These are phyloP conservation scores for Pseudorasbora parva DNA, from an alignment of 2,113 vertebrate genomes.

Conservation along the genomic window DNA sequence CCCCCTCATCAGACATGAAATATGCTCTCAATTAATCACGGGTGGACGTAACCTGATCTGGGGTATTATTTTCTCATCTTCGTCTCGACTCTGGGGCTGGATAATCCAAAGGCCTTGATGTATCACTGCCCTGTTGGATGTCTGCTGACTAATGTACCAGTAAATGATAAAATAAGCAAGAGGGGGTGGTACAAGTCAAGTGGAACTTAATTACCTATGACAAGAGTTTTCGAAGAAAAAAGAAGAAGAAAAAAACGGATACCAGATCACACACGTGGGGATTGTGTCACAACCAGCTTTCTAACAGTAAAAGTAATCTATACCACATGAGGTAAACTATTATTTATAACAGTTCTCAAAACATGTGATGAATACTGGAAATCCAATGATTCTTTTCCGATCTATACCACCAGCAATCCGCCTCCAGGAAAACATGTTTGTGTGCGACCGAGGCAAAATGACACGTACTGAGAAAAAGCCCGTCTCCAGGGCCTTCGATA, in stretches of 20 bases:
- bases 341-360: constrained; percentile 4
- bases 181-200: constrained; percentile 44
- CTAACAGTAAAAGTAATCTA: constrained; percentile 39
- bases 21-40: constrained; percentile 35
- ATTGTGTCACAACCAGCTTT: constrained; percentile 50
- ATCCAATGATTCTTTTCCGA: constrained; percentile 33
- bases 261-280: constrained; percentile 23
- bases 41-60: constrained; percentile 41
- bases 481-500: not conserved
- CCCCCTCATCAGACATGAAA: constrained; percentile 26
- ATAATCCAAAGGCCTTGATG: constrained; percentile 36
- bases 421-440: constrained; percentile 40
- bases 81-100: constrained; percentile 15
- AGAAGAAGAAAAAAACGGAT: constrained; percentile 9
- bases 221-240: constrained; percentile 17
- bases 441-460: not conserved
- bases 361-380: constrained; percentile 55
- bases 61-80: constrained; percentile 41
- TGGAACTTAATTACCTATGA: constrained; percentile 58
- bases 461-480: not conserved
- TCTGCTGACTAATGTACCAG: constrained; percentile 60
- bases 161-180: constrained; percentile 52
- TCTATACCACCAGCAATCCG: constrained; percentile 28
- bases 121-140: constrained; percentile 38
- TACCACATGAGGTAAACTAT: constrained; percentile 41